Conservation (phyloP, 2,888 invertebrate genomes). For the Trisateles emortualis region DNA sequence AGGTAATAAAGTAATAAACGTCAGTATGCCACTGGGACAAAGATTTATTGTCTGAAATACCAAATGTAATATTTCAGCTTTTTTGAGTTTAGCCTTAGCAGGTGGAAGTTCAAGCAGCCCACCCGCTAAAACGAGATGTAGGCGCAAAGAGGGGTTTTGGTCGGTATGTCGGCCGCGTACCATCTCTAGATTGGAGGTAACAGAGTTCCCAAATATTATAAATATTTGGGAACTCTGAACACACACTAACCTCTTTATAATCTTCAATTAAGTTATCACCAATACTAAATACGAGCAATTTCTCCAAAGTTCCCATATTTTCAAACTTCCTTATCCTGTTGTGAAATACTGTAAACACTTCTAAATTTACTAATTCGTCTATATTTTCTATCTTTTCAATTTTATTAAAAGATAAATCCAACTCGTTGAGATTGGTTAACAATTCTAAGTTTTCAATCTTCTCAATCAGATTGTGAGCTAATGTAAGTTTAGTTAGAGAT, state of each 20-base stretch:
- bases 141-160: no score
- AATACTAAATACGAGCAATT: slow-evolving; percentile 93
- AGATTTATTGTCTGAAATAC: no score
- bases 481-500: slow-evolving; percentile 91
- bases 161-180: no score
- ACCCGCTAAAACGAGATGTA: no score
- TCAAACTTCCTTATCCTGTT: slow-evolving; percentile 92
- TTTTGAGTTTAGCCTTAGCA: no score
- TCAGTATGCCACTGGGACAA: no score
- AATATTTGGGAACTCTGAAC: no score
- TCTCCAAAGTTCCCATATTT: slow-evolving; percentile 90
- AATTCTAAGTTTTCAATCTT: slow-evolving; percentile 94
- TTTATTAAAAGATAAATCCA: slow-evolving; percentile 96
- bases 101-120: no score
- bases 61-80: no score
- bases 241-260: slow-evolving; percentile 90
- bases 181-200: no score
- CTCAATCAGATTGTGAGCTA: slow-evolving; percentile 95
- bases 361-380: slow-evolving; percentile 90
- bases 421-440: slow-evolving; percentile 91
- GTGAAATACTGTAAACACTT: slow-evolving; percentile 92
- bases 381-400: slow-evolving; percentile 94
- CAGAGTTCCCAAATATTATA: no score
- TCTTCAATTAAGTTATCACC: slow-evolving; percentile 93
- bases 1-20: no score